phyloP scores from a whole-genome alignment of 2,888 invertebrate genomes.

The Timema cristinae region DNA sequence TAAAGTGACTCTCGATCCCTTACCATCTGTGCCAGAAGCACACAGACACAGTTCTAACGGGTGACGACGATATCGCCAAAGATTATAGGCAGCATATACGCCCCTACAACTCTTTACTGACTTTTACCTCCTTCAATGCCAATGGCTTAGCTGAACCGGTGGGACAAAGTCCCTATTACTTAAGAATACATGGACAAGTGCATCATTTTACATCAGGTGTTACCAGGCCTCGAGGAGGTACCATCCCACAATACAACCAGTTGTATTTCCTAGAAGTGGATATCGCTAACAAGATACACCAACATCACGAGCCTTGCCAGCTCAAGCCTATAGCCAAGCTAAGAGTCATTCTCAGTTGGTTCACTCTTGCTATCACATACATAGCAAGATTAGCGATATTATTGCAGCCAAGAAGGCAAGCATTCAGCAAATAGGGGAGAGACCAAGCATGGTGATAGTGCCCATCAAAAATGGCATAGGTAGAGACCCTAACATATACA shows the following conservation, averaged over 20 bases:
- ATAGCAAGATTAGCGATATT: background rate
- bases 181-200: background rate
- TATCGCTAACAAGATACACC: background rate
- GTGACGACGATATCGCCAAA: background rate
- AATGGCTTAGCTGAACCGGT: background rate
- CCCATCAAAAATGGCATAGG: background rate
- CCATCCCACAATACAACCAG: background rate
- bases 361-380: background rate
- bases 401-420: background rate
- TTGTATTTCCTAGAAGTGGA: constrained; percentile 1
- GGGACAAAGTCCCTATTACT: background rate
- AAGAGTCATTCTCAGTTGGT: background rate
- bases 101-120: background rate
- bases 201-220: background rate
- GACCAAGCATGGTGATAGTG: background rate
- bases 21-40: background rate
- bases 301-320: background rate
- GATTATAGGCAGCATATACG: background rate
- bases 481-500: background rate
- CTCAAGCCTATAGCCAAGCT: background rate
- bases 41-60: background rate
- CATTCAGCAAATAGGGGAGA: background rate
- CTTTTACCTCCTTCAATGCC: background rate
- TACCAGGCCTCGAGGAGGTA: background rate
- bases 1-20: too few species aligned